phyloP scores from a whole-genome alignment of 2,113 vertebrate species.

The Larimichthys crocea region DNA sequence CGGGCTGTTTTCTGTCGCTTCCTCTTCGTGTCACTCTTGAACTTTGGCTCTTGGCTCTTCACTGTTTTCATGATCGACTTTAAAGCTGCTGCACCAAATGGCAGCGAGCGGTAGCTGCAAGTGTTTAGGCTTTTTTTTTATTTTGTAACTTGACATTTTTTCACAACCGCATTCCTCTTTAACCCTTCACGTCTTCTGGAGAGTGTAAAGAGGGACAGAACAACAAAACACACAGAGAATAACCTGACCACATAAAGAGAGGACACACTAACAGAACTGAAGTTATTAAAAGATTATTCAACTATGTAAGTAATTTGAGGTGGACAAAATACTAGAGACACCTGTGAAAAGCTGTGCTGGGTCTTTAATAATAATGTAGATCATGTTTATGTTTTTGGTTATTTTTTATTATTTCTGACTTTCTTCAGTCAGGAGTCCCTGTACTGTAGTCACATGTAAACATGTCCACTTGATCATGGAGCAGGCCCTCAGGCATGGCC shows the following conservation, averaged over 20 bases:
- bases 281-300: too few relatives aligned
- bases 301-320: background rate
- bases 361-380: background rate
- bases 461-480: slow-evolving; percentile 43
- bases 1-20: slow-evolving; percentile 30
- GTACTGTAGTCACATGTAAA: slow-evolving; percentile 37
- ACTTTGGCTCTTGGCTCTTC: slow-evolving; percentile 12
- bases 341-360: background rate
- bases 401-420: background rate
- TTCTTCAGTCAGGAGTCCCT: background rate
- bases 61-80: slow-evolving; percentile 18
- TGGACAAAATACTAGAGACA: background rate
- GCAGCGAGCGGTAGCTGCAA: background rate
- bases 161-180: background rate
- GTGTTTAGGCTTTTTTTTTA: background rate
- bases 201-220: too few relatives aligned
- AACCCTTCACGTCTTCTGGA: background rate
- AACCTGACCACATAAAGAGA: too few relatives aligned
- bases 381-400: background rate
- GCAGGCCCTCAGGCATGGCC: slow-evolving; percentile 58
- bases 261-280: too few relatives aligned
- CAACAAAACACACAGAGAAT: too few relatives aligned
- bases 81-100: slow-evolving; percentile 8
- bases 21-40: slow-evolving; percentile 45
- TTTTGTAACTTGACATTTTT: background rate